Conservation (phyloP, 2,888 invertebrate genomes). For the Alloscopus bannaensis region DNA sequence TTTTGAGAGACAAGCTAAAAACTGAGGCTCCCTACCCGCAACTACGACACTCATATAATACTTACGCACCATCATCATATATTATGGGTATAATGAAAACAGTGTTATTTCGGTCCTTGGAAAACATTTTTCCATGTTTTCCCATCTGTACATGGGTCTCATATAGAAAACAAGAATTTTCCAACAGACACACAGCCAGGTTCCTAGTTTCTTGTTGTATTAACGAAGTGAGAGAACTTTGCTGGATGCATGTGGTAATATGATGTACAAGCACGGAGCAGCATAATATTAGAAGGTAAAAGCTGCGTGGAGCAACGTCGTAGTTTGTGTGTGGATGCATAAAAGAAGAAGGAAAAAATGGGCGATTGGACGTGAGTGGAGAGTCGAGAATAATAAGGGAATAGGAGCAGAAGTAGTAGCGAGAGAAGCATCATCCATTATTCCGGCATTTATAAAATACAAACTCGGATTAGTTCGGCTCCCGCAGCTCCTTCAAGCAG, state of each 20-base stretch:
- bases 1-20: slow-evolving; percentile 59
- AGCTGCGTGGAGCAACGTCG: slow-evolving; percentile 46
- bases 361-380: slow-evolving; percentile 61
- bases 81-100: slow-evolving; percentile 30
- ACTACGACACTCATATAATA: slow-evolving; percentile 43
- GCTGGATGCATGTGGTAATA: slow-evolving; percentile 27
- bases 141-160: neutral
- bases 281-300: slow-evolving; percentile 38
- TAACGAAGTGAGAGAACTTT: slow-evolving; percentile 10
- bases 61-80: slow-evolving; percentile 11
- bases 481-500: slow-evolving; percentile 61
- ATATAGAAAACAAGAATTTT: slow-evolving; percentile 9
- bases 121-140: slow-evolving; percentile 26
- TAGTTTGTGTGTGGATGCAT: slow-evolving; percentile 33
- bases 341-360: slow-evolving; percentile 49
- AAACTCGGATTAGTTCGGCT: slow-evolving; percentile 66
- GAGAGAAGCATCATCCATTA: slow-evolving; percentile 60
- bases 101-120: slow-evolving; percentile 53
- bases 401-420: slow-evolving; percentile 48
- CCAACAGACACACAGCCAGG: neutral
- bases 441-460: slow-evolving; percentile 66
- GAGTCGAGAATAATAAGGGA: slow-evolving; percentile 38
- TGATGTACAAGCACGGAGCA: slow-evolving; percentile 12
- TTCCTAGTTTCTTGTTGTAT: slow-evolving; percentile 12
- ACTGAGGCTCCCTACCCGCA: slow-evolving; percentile 49